Evolutionary conservation across 2,797 vertebrate species (phyloP).

Genomic region (Cyprinella venusta): DNA sequence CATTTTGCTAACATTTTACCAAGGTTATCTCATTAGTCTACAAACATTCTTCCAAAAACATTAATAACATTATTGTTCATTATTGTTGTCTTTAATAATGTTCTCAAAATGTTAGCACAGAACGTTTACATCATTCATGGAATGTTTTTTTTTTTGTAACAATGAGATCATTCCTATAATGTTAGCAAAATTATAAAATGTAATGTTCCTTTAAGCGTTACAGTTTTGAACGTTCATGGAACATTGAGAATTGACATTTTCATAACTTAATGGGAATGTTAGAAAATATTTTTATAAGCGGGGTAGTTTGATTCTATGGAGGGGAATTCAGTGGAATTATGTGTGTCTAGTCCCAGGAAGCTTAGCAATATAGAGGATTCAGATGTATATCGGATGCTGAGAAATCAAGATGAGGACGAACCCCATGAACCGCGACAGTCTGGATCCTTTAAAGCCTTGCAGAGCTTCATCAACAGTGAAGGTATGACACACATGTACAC

Average conservation of each 20-base stretch:
- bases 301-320: slow-evolving; percentile 17
- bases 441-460: slow-evolving; percentile 94
- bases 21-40: not conserved
- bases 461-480: slow-evolving; percentile 90
- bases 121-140: not conserved
- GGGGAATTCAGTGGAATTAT: slow-evolving; percentile 16
- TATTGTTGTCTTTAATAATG: not conserved
- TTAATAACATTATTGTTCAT: not conserved
- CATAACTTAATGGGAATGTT: not conserved
- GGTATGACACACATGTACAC: slow-evolving; percentile 73
- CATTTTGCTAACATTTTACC: not conserved
- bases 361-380: slow-evolving; percentile 82
- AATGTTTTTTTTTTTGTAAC: too few species aligned
- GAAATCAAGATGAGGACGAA: slow-evolving; percentile 80
- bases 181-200: not conserved
- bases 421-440: slow-evolving; percentile 90
- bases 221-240: not conserved
- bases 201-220: not conserved
- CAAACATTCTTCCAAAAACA: not conserved
- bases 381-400: slow-evolving; percentile 92
- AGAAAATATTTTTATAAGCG: not conserved
- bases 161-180: not conserved
- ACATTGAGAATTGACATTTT: not conserved
- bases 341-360: slow-evolving; percentile 79
- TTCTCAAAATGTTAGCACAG: too few species aligned